phyloP scores from a whole-genome alignment of 2,888 invertebrate species.

The Zelleria hepariella region DNA sequence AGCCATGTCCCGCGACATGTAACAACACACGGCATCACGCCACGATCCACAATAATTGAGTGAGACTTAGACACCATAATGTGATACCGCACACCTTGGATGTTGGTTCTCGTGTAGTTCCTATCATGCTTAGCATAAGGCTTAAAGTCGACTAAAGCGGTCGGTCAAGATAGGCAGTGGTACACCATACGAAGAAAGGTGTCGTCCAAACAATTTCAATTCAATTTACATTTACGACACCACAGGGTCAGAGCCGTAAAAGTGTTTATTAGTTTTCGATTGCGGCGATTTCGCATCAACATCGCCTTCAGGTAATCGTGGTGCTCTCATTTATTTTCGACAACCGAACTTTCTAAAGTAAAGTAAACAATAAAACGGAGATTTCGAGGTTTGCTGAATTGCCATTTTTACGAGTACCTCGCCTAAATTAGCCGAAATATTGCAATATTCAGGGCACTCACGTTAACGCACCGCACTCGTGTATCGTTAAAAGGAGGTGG shows the following conservation, averaged over 20 bases:
- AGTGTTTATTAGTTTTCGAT: constrained; percentile 41
- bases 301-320: not conserved
- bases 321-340: not conserved
- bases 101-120: too few species aligned
- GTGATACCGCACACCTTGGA: not conserved
- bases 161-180: not conserved
- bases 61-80: not conserved
- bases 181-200: not conserved
- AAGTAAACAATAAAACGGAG: not conserved
- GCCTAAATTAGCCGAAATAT: not conserved
- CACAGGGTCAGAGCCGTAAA: constrained; percentile 54
- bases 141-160: not conserved
- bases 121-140: not conserved
- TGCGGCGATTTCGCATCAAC: constrained; percentile 26
- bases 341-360: not conserved
- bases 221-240: constrained; percentile 54
- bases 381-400: not conserved
- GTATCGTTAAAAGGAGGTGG: not conserved
- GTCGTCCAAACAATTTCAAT: constrained; percentile 40
- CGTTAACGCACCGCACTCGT: not conserved
- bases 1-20: constrained; percentile 45
- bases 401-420: not conserved
- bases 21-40: constrained; percentile 10
- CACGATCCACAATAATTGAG: constrained; percentile 20
- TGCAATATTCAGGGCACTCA: not conserved